Evolutionary conservation across 2,888 invertebrate species (phyloP).

Genomic region (Agrotis segetum): DNA sequence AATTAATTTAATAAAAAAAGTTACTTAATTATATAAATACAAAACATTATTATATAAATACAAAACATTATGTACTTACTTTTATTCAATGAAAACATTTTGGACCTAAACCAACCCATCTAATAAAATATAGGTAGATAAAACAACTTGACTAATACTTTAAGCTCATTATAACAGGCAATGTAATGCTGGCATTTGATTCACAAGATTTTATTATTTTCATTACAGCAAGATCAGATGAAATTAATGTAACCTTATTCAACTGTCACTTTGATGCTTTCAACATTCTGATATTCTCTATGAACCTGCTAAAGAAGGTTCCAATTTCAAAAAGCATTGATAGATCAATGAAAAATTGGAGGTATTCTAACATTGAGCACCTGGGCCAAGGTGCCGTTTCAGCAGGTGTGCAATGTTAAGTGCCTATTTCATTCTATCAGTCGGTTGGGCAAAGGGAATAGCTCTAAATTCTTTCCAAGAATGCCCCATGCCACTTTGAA

Average conservation of each 20-base stretch:
- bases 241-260: not conserved
- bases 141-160: not conserved
- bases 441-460: too few relatives aligned
- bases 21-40: too few relatives aligned
- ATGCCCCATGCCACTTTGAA: too few relatives aligned
- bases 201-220: not conserved
- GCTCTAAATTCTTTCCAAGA: too few relatives aligned
- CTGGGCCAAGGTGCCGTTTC: too few relatives aligned
- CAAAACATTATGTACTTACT: not conserved
- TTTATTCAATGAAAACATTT: not conserved
- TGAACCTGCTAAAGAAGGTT: not conserved
- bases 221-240: not conserved
- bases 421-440: too few relatives aligned
- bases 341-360: not conserved
- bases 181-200: too few relatives aligned
- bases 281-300: constrained; percentile 1
- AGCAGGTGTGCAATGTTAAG: too few relatives aligned
- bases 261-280: not conserved
- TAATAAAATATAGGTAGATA: not conserved
- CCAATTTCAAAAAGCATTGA: constrained; percentile 1
- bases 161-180: not conserved
- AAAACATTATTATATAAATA: not conserved
- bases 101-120: too few relatives aligned
- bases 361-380: too few relatives aligned
- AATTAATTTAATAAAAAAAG: too few relatives aligned